Evolutionary conservation across 2,113 vertebrate species (phyloP).

Genomic region (Tragulus kanchil): DNA sequence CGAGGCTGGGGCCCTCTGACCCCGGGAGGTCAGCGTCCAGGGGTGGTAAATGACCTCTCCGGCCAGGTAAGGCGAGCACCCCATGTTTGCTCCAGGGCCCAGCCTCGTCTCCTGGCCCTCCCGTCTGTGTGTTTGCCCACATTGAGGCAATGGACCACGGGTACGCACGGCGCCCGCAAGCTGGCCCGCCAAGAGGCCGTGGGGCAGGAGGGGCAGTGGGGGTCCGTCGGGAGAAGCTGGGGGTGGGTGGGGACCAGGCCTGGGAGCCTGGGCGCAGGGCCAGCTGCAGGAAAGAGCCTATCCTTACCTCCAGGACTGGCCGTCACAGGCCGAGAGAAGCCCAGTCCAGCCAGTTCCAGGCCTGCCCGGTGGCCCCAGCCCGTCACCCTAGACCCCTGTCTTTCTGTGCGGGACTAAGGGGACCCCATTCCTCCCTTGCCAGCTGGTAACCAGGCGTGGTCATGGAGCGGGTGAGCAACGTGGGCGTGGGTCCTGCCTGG

Average conservation of each 20-base stretch:
- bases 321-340: background rate
- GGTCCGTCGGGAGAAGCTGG: background rate
- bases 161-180: background rate
- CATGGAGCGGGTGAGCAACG: accelerated
- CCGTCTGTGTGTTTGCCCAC: background rate
- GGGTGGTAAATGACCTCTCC: conserved; percentile 76
- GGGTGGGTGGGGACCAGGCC: background rate
- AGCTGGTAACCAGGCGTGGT: accelerated
- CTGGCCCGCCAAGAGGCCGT: accelerated
- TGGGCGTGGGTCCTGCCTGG: background rate
- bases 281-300: background rate
- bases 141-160: accelerated
- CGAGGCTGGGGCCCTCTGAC: background rate
- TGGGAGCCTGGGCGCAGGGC: background rate
- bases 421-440: no score
- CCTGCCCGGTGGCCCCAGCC: background rate
- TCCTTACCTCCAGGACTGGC: background rate
- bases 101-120: background rate
- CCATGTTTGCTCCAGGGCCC: conserved; percentile 73
- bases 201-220: no score
- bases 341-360: background rate
- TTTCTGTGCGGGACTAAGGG: no score
- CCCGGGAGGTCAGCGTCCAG: conserved; percentile 1
- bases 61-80: conserved; percentile 63
- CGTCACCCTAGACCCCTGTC: background rate